Evolutionary conservation across 1,140 invertebrate species (phyloP).

Genomic region (Tetragonula clypearis): DNA sequence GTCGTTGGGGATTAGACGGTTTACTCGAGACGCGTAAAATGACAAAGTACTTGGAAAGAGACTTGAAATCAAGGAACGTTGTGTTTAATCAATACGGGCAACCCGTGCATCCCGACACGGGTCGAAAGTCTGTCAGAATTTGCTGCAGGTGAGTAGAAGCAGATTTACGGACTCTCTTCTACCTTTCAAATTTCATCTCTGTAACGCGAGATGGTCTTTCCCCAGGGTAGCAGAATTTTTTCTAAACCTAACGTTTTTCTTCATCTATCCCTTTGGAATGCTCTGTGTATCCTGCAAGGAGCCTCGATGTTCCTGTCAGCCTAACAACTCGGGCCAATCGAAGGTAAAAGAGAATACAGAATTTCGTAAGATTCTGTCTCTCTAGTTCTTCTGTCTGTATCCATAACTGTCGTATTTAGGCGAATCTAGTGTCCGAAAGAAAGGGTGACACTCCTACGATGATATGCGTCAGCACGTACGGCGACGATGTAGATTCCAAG

Average conservation of each 20-base stretch:
- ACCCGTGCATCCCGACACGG: conserved; percentile 60
- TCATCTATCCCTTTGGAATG: conserved; percentile 56
- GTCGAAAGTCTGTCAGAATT: conserved; percentile 53
- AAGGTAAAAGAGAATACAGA: conserved; percentile 48
- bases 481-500: conserved; percentile 61
- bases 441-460: conserved; percentile 25
- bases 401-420: background rate
- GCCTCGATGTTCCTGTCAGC: background rate
- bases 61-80: conserved; percentile 42
- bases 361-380: background rate
- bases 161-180: background rate
- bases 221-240: conserved; percentile 55
- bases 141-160: conserved; percentile 46
- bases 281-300: conserved; percentile 42
- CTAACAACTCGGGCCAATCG: conserved; percentile 40
- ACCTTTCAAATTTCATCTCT: background rate
- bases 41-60: conserved; percentile 47
- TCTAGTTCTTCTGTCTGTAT: background rate
- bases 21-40: conserved; percentile 33
- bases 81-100: conserved; percentile 34
- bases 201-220: background rate
- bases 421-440: background rate
- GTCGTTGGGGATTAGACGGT: conserved; percentile 60
- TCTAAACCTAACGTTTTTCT: conserved; percentile 58
- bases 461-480: conserved; percentile 64